Evolutionary conservation across 2,888 invertebrate species (phyloP).

Genomic region (Metallyticus violacea): DNA sequence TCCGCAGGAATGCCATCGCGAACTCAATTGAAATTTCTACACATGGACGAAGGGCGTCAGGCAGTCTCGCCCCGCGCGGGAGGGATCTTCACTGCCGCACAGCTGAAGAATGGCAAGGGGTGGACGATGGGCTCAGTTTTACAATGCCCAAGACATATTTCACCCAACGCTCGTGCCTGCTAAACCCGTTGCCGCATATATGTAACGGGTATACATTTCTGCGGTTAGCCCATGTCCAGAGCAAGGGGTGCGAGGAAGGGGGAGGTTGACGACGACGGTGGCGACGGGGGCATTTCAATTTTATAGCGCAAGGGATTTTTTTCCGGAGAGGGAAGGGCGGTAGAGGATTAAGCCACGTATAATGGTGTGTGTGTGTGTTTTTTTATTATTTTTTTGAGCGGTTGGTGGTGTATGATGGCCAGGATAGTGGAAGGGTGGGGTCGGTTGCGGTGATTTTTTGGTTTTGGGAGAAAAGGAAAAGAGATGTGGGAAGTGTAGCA

Average conservation of each 20-base stretch:
- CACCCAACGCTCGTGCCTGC: neutral
- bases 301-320: constrained; percentile 26
- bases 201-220: constrained; percentile 9
- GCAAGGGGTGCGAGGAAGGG: neutral
- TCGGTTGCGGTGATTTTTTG: constrained; percentile 13
- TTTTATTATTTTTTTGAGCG: constrained; percentile 18
- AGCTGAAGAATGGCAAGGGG: neutral
- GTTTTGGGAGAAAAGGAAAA: neutral
- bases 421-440: neutral
- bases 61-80: neutral
- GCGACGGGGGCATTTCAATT: constrained; percentile 26
- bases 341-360: constrained; percentile 21
- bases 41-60: neutral
- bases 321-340: constrained; percentile 17
- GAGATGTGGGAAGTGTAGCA: neutral
- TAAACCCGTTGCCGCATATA: neutral
- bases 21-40: neutral
- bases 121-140: neutral
- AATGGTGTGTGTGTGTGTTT: constrained; percentile 25
- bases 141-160: constrained; percentile 28
- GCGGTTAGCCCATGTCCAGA: constrained; percentile 9
- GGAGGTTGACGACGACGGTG: neutral
- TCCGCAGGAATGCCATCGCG: neutral
- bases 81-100: no score
- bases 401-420: constrained; percentile 2